Percentiles rank a stretch among this genome's conserved stretches.
phyloP scores from a whole-genome alignment of 2,888 invertebrate genomes.

The Himalopsyche kuldschensis region DNA sequence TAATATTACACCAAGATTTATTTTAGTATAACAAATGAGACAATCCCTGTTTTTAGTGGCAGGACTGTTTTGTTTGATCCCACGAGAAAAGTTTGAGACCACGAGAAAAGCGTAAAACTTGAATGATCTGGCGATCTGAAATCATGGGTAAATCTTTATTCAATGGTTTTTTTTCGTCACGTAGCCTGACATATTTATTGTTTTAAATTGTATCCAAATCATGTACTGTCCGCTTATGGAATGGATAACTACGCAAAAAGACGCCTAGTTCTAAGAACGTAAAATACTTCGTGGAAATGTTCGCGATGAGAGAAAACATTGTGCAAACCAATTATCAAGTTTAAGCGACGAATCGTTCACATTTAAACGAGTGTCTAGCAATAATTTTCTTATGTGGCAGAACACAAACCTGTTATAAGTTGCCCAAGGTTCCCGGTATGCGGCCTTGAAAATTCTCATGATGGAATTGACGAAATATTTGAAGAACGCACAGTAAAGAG shows the following conservation, averaged over 20 bases:
- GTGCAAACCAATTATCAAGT: neutral
- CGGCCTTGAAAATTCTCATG: conserved; percentile 29
- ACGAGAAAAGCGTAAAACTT: no score
- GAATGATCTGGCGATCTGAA: no score
- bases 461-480: conserved; percentile 26
- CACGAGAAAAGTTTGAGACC: no score
- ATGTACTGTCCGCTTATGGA: no score
- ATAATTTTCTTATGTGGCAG: neutral
- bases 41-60: no score
- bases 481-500: neutral
- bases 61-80: no score
- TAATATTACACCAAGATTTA: no score
- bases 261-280: neutral
- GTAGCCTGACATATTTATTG: no score
- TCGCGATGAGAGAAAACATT: neutral
- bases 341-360: neutral
- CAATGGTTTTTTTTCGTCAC: no score
- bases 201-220: no score
- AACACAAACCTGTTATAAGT: conserved; percentile 22
- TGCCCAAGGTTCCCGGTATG: conserved; percentile 26
- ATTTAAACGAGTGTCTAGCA: neutral
- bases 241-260: neutral
- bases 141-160: no score
- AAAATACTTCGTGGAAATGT: neutral
- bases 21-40: no score